A percentile compares a stretch with the other conserved stretches of the same genome.
These are phyloP conservation scores for Pandemis heparana DNA, from an alignment of 2,888 invertebrate genomes.

Conservation along the genomic window DNA sequence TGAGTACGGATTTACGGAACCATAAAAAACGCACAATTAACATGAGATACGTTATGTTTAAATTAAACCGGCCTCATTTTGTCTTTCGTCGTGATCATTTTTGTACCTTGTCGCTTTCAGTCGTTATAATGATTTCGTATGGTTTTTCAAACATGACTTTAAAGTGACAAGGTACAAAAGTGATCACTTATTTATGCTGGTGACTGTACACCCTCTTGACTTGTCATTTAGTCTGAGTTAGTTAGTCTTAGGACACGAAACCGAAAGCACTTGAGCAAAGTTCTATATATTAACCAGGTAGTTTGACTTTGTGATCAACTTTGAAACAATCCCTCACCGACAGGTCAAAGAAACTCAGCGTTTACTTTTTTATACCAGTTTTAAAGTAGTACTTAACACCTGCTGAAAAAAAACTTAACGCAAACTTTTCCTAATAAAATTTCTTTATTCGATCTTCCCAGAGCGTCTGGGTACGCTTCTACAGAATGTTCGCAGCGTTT, in stretches of 20 bases:
- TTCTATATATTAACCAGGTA: slow-evolving; percentile 18
- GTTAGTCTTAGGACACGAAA: background rate
- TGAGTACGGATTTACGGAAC: no score
- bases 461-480: background rate
- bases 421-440: slow-evolving; percentile 28
- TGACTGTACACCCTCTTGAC: no score
- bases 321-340: slow-evolving; percentile 16
- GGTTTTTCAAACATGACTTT: no score
- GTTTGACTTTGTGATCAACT: slow-evolving; percentile 16
- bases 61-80: no score
- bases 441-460: slow-evolving; percentile 13
- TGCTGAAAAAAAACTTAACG: slow-evolving; percentile 25
- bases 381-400: slow-evolving; percentile 32
- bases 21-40: no score
- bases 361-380: slow-evolving; percentile 24
- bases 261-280: slow-evolving; percentile 1
- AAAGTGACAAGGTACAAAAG: no score
- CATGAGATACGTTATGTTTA: no score
- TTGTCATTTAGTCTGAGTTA: no score
- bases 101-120: no score
- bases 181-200: no score
- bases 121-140: no score
- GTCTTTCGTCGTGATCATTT: no score
- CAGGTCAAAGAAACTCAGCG: slow-evolving; percentile 17
- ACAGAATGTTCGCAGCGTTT: slow-evolving; percentile 19